Base-by-base conservation (phyloP, 2,797 vertebrate species). In the Apogon hyalosoma region DNA sequence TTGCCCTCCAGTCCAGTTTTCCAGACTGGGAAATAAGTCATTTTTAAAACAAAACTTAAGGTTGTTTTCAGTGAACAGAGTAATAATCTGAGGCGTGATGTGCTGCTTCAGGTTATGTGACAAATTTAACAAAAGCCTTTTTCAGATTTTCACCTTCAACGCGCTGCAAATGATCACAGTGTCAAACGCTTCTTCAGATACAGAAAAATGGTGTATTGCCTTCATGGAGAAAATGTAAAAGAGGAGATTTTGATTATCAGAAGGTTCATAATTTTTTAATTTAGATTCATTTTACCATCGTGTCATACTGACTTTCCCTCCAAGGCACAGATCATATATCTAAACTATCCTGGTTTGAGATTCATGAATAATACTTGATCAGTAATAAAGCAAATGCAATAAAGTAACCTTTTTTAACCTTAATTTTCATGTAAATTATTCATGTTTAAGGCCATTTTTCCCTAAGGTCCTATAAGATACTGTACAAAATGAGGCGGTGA, bases 121-220 rank as follows among this genome's bases (percentile, higher is more conserved):
- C 2, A 74, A 75, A 80, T 67, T 66, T 78, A 57, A 84, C 73
- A 74, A 63, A 77, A 79, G 46, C 59, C 56, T 64, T 48, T 28
- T 57, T 46, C 48, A 59, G 3, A 11, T 65, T 69, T 70, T 56
- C n/a, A 63, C 57, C 68, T 54, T 60, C 10, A 67, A 63, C 64
- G 40, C 58, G 43, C 3, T 15, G 24, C 18, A 51, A 42, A 42
- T 42, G 69, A 46, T 38, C 19, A 28, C 28, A 64, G n/a, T 8
- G 6, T 58, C 38, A 65, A 5, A 21, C 18, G 8, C 24, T 55
- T 2, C 7, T n/a, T n/a, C 18, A 47, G 11, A 12, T 14, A 11
- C 0, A 10, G 8, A 1, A 15, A 43, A 18, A 40, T 46, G 4
- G 3, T 15, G 39, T 28, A 28, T 57, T 42, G 48, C 48, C 13